phyloP scores from a whole-genome alignment of 2,797 vertebrate species.

The Adrianichthys oophorus region DNA sequence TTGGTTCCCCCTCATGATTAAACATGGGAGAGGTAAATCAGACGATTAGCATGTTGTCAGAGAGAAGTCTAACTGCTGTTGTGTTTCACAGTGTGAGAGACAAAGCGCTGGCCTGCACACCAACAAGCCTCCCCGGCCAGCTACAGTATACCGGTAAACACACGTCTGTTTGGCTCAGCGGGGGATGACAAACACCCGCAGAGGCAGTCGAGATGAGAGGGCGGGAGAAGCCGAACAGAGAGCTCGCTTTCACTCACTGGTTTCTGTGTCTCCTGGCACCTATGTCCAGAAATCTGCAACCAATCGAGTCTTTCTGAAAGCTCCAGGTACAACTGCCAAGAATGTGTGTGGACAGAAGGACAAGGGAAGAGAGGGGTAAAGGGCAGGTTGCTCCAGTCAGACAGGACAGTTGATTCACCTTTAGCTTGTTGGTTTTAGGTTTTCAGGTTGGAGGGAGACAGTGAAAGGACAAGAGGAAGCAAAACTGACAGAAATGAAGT shows the following conservation, averaged over 20 bases:
- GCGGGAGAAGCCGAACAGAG: slow-evolving; percentile 35
- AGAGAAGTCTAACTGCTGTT: slow-evolving; percentile 74
- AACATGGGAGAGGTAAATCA: slow-evolving; percentile 72
- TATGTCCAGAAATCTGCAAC: slow-evolving; percentile 54
- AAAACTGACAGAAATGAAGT: not conserved
- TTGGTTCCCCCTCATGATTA: slow-evolving; percentile 68
- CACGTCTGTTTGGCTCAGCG: slow-evolving; percentile 72
- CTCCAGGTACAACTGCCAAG: slow-evolving; percentile 49
- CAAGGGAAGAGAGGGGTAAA: slow-evolving; percentile 18
- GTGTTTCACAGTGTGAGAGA: slow-evolving; percentile 78
- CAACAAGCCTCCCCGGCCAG: slow-evolving; percentile 74
- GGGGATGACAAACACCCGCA: slow-evolving; percentile 70
- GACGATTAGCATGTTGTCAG: slow-evolving; percentile 76
- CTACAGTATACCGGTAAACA: slow-evolving; percentile 74
- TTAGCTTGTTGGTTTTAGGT: slow-evolving; percentile 21
- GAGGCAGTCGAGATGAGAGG: slow-evolving; percentile 55
- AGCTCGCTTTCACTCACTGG: slow-evolving; percentile 52
- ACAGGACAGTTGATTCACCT: slow-evolving; percentile 41
- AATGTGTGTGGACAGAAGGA: slow-evolving; percentile 35
- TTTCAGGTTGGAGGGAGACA: slow-evolving; percentile 9
- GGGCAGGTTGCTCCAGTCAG: slow-evolving; percentile 22
- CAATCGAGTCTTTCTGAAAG: slow-evolving; percentile 55
- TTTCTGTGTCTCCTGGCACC: slow-evolving; percentile 52
- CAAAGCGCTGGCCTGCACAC: slow-evolving; percentile 65
- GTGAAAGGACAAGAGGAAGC: not conserved